Evolutionary conservation across 1,140 invertebrate species (phyloP).

Genomic region (Metopolophium dirhodum): DNA sequence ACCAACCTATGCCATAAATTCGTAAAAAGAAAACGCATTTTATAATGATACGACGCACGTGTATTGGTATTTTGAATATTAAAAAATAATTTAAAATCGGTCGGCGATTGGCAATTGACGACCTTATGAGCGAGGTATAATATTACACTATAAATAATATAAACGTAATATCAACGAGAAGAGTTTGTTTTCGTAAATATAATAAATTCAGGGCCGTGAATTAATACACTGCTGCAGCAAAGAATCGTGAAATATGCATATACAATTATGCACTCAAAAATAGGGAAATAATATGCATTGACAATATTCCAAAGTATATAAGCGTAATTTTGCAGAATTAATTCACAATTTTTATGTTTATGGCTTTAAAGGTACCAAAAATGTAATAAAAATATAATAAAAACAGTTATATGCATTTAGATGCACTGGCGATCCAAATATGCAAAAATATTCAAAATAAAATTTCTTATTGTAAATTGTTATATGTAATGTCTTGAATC

Average conservation of each 20-base stretch:
- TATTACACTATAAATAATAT: not conserved
- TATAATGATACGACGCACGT: not conserved
- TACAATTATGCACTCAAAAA: not conserved
- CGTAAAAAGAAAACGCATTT: not conserved
- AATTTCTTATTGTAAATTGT: not conserved
- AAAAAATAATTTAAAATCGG: not conserved
- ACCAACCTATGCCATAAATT: not conserved
- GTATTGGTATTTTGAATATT: not conserved
- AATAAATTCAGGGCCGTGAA: not conserved
- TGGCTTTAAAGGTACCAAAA: not conserved
- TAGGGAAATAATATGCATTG: not conserved
- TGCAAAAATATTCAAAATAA: not conserved
- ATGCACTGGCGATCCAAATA: not conserved
- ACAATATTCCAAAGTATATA: not conserved
- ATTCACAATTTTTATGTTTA: not conserved
- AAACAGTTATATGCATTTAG: not conserved
- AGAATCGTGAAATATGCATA: not conserved
- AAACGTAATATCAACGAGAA: not conserved
- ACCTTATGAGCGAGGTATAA: not conserved
- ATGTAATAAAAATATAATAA: not conserved
- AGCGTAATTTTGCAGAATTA: not conserved
- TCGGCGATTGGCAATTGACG: too few species aligned
- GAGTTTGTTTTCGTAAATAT: not conserved
- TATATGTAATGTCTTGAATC: not conserved
- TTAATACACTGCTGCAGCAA: not conserved